phyloP scores from a whole-genome alignment of 2,888 invertebrate species.

The Capitulum mitella region DNA sequence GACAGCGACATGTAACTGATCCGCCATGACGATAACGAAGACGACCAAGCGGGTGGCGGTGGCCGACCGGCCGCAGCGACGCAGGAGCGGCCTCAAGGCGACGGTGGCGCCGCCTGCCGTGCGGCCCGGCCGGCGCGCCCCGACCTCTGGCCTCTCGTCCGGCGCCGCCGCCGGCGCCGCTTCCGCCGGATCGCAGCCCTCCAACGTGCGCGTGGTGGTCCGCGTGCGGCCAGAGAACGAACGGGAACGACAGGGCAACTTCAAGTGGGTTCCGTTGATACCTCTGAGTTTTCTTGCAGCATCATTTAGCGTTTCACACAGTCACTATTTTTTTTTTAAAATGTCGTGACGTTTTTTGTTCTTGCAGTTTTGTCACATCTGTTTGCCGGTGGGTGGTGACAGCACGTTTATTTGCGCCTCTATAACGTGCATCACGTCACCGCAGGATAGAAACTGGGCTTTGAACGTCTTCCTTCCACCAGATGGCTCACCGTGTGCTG shows the following conservation, averaged over 20 bases:
- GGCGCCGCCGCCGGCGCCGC: constrained; percentile 30
- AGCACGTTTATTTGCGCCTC: no score
- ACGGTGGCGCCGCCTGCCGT: not conserved
- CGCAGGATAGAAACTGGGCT: no score
- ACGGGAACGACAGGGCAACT: constrained; percentile 50
- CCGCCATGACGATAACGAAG: not conserved
- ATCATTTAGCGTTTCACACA: no score
- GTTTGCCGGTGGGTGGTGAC: no score
- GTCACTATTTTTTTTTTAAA: no score
- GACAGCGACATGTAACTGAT: constrained; percentile 1
- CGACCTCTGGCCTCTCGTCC: not conserved
- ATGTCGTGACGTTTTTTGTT: no score
- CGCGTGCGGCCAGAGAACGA: constrained; percentile 72
- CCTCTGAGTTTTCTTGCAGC: no score
- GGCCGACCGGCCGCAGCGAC: constrained; percentile 8
- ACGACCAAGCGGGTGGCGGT: not conserved
- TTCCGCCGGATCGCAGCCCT: constrained; percentile 39
- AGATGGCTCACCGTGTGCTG: no score
- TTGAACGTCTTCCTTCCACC: no score
- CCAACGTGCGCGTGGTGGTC: constrained; percentile 70
- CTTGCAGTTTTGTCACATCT: no score
- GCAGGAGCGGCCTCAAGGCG: constrained; percentile 1
- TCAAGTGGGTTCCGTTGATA: constrained; percentile 37
- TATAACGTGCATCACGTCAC: no score
- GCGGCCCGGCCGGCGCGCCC: not conserved